A percentile compares a stretch with the other conserved stretches of the same genome.
Conservation (phyloP, 2,797 vertebrate genomes). For the Limnodromus scolopaceus region DNA sequence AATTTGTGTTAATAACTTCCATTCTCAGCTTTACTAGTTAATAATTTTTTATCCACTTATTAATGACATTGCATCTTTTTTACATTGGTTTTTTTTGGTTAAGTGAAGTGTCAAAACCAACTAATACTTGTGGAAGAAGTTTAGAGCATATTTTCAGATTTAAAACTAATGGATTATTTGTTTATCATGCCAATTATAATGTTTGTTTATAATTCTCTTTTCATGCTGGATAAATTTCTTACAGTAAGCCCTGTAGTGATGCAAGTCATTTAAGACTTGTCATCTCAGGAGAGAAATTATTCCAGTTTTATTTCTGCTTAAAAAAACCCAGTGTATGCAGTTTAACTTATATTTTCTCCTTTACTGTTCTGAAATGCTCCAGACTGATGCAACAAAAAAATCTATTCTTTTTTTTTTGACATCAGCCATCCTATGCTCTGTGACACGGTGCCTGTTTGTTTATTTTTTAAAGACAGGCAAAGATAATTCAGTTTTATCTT, state of each 20-base stretch:
- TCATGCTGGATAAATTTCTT: neutral
- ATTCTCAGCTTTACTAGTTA: neutral
- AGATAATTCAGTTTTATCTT: neutral
- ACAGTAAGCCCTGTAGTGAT: neutral
- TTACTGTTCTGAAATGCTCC: neutral
- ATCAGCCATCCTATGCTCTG: neutral
- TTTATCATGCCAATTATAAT: neutral
- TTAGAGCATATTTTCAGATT: neutral
- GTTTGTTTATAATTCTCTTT: neutral
- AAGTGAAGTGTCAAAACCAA: neutral
- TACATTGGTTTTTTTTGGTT: neutral
- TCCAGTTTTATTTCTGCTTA: neutral
- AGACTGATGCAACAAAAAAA: neutral
- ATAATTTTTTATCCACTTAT: neutral
- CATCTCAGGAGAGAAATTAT: neutral
- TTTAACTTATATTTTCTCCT: neutral
- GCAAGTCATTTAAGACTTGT: neutral
- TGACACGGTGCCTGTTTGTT: neutral
- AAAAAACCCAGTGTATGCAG: neutral
- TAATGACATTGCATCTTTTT: neutral
- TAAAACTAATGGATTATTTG: neutral
- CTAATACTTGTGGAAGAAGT: neutral
- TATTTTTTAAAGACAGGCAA: neutral
- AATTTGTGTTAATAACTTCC: neutral
- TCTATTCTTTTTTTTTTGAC: neutral